Evolutionary conservation across 1,140 invertebrate species (phyloP).

Genomic region (Sarcophaga bullata): DNA sequence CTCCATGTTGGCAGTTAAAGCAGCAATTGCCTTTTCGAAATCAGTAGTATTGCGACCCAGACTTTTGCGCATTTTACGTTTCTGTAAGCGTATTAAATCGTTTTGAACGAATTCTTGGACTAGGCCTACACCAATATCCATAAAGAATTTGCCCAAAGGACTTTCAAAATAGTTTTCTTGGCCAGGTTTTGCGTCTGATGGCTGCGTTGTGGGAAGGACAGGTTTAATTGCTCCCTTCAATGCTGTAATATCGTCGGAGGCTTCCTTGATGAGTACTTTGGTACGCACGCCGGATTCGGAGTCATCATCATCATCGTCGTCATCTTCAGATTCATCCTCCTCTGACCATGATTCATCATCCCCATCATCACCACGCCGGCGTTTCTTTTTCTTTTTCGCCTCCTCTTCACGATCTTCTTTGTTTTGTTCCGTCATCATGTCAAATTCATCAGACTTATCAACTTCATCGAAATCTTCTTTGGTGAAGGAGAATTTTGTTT

Average conservation of each 20-base stretch:
- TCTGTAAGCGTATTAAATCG: constrained; percentile 88
- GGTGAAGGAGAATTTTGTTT: constrained; percentile 72
- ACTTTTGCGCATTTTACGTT: constrained; percentile 77
- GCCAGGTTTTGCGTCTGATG: constrained; percentile 52
- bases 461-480: constrained; percentile 66
- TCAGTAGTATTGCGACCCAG: constrained; percentile 73
- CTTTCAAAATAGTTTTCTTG: constrained; percentile 79
- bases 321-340: constrained; percentile 66
- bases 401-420: constrained; percentile 62
- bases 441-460: constrained; percentile 63
- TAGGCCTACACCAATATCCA: constrained; percentile 89
- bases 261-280: constrained; percentile 69
- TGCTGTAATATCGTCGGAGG: constrained; percentile 68
- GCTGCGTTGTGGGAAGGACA: constrained; percentile 53
- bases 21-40: constrained; percentile 81
- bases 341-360: constrained; percentile 65
- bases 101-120: constrained; percentile 94
- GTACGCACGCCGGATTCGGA: constrained; percentile 68
- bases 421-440: constrained; percentile 63
- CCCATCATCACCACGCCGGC: constrained; percentile 48
- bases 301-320: constrained; percentile 70
- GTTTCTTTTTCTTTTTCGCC: constrained; percentile 64
- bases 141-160: constrained; percentile 90
- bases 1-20: constrained; percentile 83
- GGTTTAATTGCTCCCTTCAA: constrained; percentile 67